phyloP scores from a whole-genome alignment of 1,140 invertebrate species.

The Drosophila albomicans region DNA sequence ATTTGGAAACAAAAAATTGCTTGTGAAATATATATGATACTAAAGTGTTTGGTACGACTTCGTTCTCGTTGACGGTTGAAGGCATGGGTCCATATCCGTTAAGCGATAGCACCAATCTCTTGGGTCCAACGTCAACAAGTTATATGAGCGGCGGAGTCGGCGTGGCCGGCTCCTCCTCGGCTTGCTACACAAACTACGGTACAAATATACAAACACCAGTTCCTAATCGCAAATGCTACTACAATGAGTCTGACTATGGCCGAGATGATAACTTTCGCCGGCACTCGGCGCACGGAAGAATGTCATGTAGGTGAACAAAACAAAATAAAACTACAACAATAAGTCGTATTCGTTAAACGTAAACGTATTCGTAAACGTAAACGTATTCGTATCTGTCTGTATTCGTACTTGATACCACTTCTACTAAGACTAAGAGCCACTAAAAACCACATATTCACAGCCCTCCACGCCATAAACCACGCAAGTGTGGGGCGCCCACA shows the following conservation, averaged over 20 bases:
- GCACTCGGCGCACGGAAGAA: constrained; percentile 84
- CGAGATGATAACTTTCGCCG: constrained; percentile 80
- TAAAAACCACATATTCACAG: constrained; percentile 44
- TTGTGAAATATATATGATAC: constrained; percentile 50
- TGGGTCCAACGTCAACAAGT: constrained; percentile 78
- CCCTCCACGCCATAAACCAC: constrained; percentile 24
- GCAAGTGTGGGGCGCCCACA: constrained; percentile 14
- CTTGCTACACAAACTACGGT: constrained; percentile 84
- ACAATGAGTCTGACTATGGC: constrained; percentile 72
- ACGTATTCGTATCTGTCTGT: constrained; percentile 13
- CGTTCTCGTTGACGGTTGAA: constrained; percentile 85
- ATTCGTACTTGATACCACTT: not conserved
- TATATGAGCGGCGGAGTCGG: constrained; percentile 49
- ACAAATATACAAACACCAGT: constrained; percentile 83
- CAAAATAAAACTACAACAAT: constrained; percentile 3
- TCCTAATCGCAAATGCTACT: constrained; percentile 83
- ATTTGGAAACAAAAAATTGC: constrained; percentile 12
- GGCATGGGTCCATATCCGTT: constrained; percentile 85
- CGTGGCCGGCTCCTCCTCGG: constrained; percentile 38
- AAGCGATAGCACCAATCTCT: constrained; percentile 84
- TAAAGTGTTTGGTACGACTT: constrained; percentile 85
- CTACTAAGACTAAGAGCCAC: constrained; percentile 27
- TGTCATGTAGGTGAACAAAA: constrained; percentile 76
- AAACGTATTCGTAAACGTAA: constrained; percentile 8
- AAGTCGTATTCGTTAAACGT: constrained; percentile 16